These are phyloP conservation scores for Chionis minor DNA, from an alignment of 2,113 vertebrate species.

Conservation along the genomic window DNA sequence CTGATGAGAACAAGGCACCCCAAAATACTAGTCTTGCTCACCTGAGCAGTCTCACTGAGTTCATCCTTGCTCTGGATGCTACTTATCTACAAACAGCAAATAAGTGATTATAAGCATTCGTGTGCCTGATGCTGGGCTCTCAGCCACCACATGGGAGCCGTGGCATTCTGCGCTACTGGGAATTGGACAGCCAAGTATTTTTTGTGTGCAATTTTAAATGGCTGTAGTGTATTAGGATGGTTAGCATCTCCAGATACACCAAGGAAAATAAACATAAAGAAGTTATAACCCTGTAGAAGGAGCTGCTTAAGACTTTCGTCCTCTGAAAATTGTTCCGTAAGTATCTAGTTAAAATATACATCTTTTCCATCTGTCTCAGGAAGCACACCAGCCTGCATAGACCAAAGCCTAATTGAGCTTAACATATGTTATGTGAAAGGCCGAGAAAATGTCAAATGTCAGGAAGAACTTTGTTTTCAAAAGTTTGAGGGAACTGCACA, in stretches of 20 bases:
- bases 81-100: not conserved
- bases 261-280: not conserved
- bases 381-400: not conserved
- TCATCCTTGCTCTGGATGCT: not conserved
- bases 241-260: not conserved
- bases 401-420: not conserved
- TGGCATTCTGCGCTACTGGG: rapidly evolving
- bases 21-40: not conserved
- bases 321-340: not conserved
- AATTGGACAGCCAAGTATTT: not conserved
- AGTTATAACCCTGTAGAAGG: not conserved
- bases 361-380: not conserved
- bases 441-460: not conserved
- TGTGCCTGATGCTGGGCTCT: not conserved
- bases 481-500: not conserved
- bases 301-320: not conserved
- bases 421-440: not conserved
- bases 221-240: not conserved
- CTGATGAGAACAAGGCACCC: not conserved
- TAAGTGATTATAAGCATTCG: not conserved
- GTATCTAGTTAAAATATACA: not conserved
- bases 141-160: not conserved
- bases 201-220: not conserved
- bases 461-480: not conserved
- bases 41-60: not conserved